Conservation (phyloP, 64 coral and sea anemone genomes). For the Porites australiensis region DNA sequence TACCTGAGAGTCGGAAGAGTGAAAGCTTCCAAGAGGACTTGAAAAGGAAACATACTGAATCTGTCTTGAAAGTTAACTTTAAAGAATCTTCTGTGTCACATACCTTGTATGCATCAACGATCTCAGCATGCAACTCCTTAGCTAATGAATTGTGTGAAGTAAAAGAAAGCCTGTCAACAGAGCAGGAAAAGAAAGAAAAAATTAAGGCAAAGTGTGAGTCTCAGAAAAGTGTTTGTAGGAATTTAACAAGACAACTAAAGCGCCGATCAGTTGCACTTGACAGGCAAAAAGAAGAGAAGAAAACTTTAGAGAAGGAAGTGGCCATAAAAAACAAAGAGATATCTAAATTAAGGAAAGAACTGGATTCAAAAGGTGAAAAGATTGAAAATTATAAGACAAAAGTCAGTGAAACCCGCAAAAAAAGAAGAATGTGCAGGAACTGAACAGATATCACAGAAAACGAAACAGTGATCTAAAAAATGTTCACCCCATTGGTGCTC, state of each 20-base stretch:
- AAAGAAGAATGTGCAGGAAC: constrained; percentile 47
- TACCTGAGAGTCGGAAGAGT: constrained; percentile 38
- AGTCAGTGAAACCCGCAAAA: constrained; percentile 29
- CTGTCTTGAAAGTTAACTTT: constrained; percentile 21
- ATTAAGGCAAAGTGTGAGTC: constrained; percentile 37
- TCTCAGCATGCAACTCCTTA: constrained; percentile 37
- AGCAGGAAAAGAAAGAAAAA: constrained; percentile 32
- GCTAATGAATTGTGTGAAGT: constrained; percentile 54
- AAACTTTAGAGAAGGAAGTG: constrained; percentile 58
- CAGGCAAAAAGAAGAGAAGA: constrained; percentile 24
- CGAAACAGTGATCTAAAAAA: constrained; percentile 52
- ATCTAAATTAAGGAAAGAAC: constrained; percentile 14
- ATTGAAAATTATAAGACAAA: constrained; percentile 32
- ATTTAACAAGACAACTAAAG: constrained; percentile 31
- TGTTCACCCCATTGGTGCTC: not conserved
- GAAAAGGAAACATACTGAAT: constrained; percentile 57
- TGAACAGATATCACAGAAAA: constrained; percentile 34
- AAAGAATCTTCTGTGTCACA: constrained; percentile 55
- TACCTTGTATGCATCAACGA: constrained; percentile 49
- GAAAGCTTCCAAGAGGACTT: constrained; percentile 48
- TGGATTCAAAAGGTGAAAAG: constrained; percentile 47
- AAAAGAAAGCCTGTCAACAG: constrained; percentile 51
- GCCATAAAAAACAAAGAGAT: constrained; percentile 40
- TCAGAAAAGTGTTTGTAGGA: constrained; percentile 33
- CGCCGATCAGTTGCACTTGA: constrained; percentile 40